phyloP scores from a whole-genome alignment of 2,113 vertebrate species.

The Oryzias celebensis region DNA sequence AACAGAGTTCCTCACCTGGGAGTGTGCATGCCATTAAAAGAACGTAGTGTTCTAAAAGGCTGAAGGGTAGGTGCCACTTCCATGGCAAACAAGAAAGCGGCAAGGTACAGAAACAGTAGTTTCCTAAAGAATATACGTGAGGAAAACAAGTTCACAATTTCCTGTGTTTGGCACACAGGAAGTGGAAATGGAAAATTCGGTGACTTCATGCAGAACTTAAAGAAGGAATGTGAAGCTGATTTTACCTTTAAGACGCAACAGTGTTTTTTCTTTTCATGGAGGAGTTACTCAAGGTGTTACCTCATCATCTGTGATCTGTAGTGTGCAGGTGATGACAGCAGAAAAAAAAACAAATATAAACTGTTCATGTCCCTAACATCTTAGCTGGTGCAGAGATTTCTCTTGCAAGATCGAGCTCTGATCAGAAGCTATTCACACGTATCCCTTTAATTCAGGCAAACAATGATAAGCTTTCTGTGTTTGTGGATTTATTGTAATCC shows the following conservation, averaged over 20 bases:
- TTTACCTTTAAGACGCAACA: constrained; percentile 23
- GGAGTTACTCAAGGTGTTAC: constrained; percentile 32
- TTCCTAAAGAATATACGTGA: neutral
- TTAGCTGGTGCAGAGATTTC: neutral
- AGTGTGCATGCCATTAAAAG: constrained; percentile 24
- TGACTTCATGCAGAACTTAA: constrained; percentile 6
- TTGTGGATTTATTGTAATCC: constrained; percentile 9
- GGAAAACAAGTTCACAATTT: constrained; percentile 15
- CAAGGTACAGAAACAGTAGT: neutral
- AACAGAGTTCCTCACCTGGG: constrained; percentile 49
- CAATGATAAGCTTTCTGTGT: neutral
- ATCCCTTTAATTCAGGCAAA: too few relatives aligned
- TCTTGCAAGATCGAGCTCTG: neutral
- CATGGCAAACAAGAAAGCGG: constrained; percentile 8
- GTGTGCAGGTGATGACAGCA: constrained; percentile 34
- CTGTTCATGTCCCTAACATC: neutral
- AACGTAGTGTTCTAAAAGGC: constrained; percentile 15
- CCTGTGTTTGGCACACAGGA: neutral
- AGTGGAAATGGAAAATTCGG: neutral
- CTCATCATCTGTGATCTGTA: constrained; percentile 15
- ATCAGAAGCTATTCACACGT: neutral
- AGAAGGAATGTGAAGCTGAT: constrained; percentile 27
- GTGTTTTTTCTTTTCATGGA: constrained; percentile 11
- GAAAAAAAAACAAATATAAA: constrained; percentile 1
- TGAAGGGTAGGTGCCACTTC: constrained; percentile 19